These are phyloP conservation scores for Ctenomys sociabilis DNA, from an alignment of 2,113 vertebrate species.

Conservation along the genomic window DNA sequence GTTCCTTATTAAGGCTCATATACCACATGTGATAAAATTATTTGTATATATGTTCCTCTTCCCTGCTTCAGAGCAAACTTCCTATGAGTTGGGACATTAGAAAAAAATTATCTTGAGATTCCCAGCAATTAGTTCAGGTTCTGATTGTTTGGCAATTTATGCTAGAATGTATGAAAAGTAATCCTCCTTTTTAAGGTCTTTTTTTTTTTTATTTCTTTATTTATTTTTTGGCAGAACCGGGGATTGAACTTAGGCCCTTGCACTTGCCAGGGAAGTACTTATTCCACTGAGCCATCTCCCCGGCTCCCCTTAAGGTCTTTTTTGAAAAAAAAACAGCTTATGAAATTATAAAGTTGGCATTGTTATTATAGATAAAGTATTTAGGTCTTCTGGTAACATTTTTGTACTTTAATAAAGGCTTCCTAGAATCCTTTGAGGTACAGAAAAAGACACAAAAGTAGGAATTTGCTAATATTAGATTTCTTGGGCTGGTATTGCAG, in stretches of 20 bases:
- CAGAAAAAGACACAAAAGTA: constrained; percentile 37
- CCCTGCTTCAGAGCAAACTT: background rate
- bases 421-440: constrained; percentile 53
- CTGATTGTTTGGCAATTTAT: background rate
- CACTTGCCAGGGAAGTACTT: too few species aligned
- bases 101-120: constrained; percentile 48
- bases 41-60: background rate
- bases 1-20: constrained; percentile 19
- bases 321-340: constrained; percentile 7
- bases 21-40: constrained; percentile 11
- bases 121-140: background rate
- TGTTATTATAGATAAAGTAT: constrained; percentile 41
- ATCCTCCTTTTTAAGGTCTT: background rate
- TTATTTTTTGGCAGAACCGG: too few species aligned
- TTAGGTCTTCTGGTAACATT: constrained; percentile 27
- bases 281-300: too few species aligned
- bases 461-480: constrained; percentile 46
- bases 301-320: background rate
- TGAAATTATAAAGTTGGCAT: constrained; percentile 48
- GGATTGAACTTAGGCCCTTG: too few species aligned
- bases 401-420: constrained; percentile 59
- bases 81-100: background rate
- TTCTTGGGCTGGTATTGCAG: constrained; percentile 14
- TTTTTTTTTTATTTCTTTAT: too few species aligned
- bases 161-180: constrained; percentile 19